Base-by-base conservation (phyloP, 2,888 invertebrate species). In the Prosapia bicincta region DNA sequence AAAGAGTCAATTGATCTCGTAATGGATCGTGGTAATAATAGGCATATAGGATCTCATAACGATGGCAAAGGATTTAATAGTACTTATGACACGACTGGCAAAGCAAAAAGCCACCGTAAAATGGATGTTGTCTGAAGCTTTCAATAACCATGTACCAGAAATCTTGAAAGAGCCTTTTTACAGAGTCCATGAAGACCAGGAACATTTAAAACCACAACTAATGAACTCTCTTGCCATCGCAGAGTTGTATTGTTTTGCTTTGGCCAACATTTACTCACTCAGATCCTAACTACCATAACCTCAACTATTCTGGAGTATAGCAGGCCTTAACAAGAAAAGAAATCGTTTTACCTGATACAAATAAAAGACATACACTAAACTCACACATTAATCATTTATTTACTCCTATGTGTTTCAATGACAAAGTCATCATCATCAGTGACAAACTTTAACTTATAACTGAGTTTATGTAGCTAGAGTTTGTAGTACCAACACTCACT, bases 41-140 rank as follows among this genome's bases (percentile, higher is more conserved):
- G 54, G 20, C 54, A 20, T 13, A 54, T 20, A 54, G 54, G 54
- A 54, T 54, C 54, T 9, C 54, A 20, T 54, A 5, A 54, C 54
- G 54, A 54, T 54, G 54, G 2, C n/a, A 20, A 54, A 54, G 54
- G 54, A 54, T 54, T 54, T 5, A 20, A 54, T 54, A n/a, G n/a
- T n/a, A 54, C 54, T 20, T 54, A 20, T 20, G 54, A 54, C 20
- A 54, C 54, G 54, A 54, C 54, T 54, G 54, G 54, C 20, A 54
- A 54, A 97, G 88, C 95, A 97, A 86, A 90, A 95, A 87, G 96
- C 97, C 84, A 96, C 97, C 83, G 91, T 98, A 84, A 94, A 96
- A 90, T 98, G 98, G 98, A 91, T 98, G 83, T 89, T 98, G 81
- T 94, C 95, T 82, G 98, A 98, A 89, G 96, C 97, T 80, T 97